Base-by-base conservation (phyloP, 1,140 invertebrate genomes). In the Campoletis sonorensis region DNA sequence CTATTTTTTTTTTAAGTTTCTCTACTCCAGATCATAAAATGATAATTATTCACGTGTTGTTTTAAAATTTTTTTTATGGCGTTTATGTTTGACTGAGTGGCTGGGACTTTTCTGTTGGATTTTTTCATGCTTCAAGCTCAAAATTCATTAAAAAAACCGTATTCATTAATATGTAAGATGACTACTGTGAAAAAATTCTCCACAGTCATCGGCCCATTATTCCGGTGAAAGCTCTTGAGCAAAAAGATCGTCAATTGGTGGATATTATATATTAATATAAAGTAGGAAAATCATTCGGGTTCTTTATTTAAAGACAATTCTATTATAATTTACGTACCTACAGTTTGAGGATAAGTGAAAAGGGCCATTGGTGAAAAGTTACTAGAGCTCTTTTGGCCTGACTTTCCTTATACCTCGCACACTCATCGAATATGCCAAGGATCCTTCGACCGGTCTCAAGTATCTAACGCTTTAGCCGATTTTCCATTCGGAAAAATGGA, bases 361-460 rank as follows among this genome's bases (percentile, higher is more conserved):
- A 26, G 23, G 61, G 23, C 61, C 61, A 64, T 64, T 64, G 3
- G 61, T 11, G 23, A 27, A 64, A 64, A 64, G n/a, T 64, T 64
- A 64, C 61, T 64, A 64, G 61, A 64, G 61, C n/a, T 26, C 61
- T 27, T 23, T 64, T 64, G 4, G 10, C n/a, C 61, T 64, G 4
- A 23, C 61, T 27, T 26, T 64, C 27, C 61, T 64, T 64, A 64
- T 64, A 27, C 61, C 61, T 64, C 15, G 61, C 61, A 64, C 61
- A 64, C 61, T 64, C 61, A 64, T 64, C 61, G 61, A 64, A 64
- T 64, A 64, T 64, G 61, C 61, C 23, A 23, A 64, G 61, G 61
- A 64, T 64, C 61, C 61, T 64, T 64, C 61, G 27, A 23, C 21
- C 61, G 4, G 61, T 64, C 61, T 64, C 61, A 23, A 64, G 61